Base-by-base conservation (phyloP, 2,888 invertebrate species). In the Volucella zonaria region DNA sequence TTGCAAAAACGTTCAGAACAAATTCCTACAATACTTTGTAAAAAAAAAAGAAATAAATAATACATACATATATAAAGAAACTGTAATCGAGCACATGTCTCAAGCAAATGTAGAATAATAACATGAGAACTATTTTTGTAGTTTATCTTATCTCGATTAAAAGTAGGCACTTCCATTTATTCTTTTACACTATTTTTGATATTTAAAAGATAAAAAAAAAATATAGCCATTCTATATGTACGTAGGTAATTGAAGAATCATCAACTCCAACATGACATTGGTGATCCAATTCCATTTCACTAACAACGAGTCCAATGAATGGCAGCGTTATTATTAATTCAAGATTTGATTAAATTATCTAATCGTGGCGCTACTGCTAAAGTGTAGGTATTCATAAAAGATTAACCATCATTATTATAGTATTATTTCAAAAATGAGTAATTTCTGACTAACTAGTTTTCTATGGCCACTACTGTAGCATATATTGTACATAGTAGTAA, bases 321-420 rank as follows among this genome's bases (percentile, higher is more conserved):
- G 49, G 23, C 18, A 49, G 47, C 14, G n/a, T n/a, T 31, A 47
- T 61, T 61, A 45, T 61, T 59, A 59, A 49, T 49, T 59, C 70
- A 68, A 68, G 56, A 68, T 58, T 68, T 58, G 47, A 68, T 68
- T 68, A 47, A 43, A 70, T 70, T 70, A 70, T 70, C 70, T 58
- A 70, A 70, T 70, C 70, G 31, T 47, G 49, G 31, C 62, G 58
- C 58, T 58, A 15, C 49, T 70, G 47, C 18, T 18, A n/a, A 52
- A 45, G 15, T 15, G 56, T 31, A 47, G 38, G 64, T 40, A 66
- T 18, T 6, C 1, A 12, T 45, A 14, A 12, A 56, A 23, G 31
- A 45, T 8, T 42, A 31, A 31, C 6, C 42, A 15, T 9, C 38
- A 64, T 64, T 31, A 49, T 18, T 18, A 18, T 18, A 1, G 18